Base-by-base conservation (phyloP, 1,140 invertebrate species). In the Trichonephila clavata region DNA sequence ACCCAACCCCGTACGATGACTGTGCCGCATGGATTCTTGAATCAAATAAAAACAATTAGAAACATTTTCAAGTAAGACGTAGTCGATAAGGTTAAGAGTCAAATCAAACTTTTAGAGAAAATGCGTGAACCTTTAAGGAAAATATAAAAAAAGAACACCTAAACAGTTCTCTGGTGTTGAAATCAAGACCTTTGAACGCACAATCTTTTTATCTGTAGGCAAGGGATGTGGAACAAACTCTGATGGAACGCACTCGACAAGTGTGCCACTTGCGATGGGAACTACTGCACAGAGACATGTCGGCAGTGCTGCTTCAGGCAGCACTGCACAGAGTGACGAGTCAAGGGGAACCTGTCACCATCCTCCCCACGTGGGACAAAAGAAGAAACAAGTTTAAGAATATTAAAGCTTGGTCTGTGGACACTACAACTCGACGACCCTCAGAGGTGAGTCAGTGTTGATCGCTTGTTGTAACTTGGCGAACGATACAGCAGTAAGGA, bases 141-240 rank as follows among this genome's bases (percentile, higher is more conserved):
- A 50, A 50, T 13, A 50, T 50, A 10, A 43, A 43, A 43, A 43
- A 43, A 7, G 43, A 43, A 43, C 3, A 43, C 7, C 7, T n/a
- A n/a, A 50, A 50, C 50, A 50, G 0, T 5, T 7, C 0, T 50
- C 10, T 50, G 50, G 50, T 50, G 50, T 10, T 50, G 50, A 50
- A 50, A 50, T 10, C 50, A 50, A 7, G 50, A 10, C 50, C 50
- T 50, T 50, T 10, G 50, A 50, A 50, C n/a, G n/a, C n/a, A n/a
- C 10, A 50, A 50, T 13, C 10, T 57, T 59, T n/a, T 18, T n/a
- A 16, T 32, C 27, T 91, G 90, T 93, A 96, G 96, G 95, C 95
- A 13, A 95, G 96, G 94, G 94, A 95, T 93, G 94, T 96, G 27
- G 95, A 96, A 88, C 88, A 95, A 63, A 95, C 94, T n/a, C 77